These are phyloP conservation scores for Lochmaea capreae DNA, from an alignment of 2,888 invertebrate species.

Conservation along the genomic window DNA sequence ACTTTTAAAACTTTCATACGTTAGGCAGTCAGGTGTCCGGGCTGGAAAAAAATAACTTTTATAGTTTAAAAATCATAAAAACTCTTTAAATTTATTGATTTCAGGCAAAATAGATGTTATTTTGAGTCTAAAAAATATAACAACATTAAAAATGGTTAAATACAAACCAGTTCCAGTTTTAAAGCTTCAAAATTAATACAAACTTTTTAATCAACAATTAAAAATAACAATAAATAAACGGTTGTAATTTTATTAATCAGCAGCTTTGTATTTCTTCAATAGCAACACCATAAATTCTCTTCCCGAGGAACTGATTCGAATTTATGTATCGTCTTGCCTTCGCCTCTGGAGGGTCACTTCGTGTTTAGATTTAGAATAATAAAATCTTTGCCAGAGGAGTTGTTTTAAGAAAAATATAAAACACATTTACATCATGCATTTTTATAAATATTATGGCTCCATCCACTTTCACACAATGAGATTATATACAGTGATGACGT, in stretches of 20 bases:
- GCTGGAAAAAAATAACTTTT: not conserved
- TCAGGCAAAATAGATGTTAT: too few relatives aligned
- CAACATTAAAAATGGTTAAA: too few relatives aligned
- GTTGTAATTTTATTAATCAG: not conserved
- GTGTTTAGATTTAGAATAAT: slow-evolving; percentile 6
- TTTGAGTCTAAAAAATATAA: too few relatives aligned
- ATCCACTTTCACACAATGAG: not conserved
- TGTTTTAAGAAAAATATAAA: not conserved
- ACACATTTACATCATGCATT: not conserved
- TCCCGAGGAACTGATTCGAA: not conserved
- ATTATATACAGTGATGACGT: too few relatives aligned
- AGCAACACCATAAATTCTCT: not conserved
- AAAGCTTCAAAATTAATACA: too few relatives aligned
- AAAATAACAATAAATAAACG: not conserved
- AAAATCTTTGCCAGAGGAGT: not conserved
- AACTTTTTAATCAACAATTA: too few relatives aligned
- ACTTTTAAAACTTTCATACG: slow-evolving; percentile 7
- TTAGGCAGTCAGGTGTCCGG: not conserved
- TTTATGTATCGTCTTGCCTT: not conserved
- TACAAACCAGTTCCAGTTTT: too few relatives aligned
- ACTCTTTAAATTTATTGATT: too few relatives aligned
- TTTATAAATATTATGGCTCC: not conserved
- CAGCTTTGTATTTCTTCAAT: not conserved
- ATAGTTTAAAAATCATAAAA: too few relatives aligned
- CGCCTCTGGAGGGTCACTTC: not conserved